Evolutionary conservation across 1,140 invertebrate genomes (phyloP).

Genomic region (Asbolus verrucosus): DNA sequence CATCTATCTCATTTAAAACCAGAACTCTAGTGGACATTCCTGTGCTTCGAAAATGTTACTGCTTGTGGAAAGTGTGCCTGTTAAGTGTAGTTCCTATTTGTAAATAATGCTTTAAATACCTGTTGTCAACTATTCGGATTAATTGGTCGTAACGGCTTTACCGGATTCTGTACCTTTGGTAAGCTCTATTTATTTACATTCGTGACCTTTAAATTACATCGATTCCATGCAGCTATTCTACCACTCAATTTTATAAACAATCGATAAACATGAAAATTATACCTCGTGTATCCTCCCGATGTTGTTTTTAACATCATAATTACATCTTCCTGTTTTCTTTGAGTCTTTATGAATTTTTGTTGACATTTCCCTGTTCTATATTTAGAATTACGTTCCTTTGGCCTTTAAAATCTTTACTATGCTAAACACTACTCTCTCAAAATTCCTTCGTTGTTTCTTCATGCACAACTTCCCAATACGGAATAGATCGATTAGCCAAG

Average conservation of each 20-base stretch:
- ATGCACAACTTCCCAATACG: constrained; percentile 12
- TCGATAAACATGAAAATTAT: constrained; percentile 19
- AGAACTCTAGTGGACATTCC: constrained; percentile 22
- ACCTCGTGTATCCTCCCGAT: background rate
- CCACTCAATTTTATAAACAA: constrained; percentile 15
- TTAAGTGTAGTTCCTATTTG: constrained; percentile 46
- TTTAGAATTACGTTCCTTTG: constrained; percentile 32
- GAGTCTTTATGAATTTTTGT: constrained; percentile 9
- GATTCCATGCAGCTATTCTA: background rate
- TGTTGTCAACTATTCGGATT: constrained; percentile 46
- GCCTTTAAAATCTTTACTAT: constrained; percentile 37
- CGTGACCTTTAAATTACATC: constrained; percentile 7
- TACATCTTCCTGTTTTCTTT: constrained; percentile 24
- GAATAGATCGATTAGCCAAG: constrained; percentile 2
- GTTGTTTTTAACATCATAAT: background rate
- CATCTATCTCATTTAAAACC: background rate
- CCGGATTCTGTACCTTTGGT: background rate
- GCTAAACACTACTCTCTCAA: constrained; percentile 35
- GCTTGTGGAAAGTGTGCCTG: constrained; percentile 37
- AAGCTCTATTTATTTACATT: constrained; percentile 2
- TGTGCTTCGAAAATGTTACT: constrained; percentile 21
- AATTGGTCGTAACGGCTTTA: constrained; percentile 17
- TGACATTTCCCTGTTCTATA: constrained; percentile 44
- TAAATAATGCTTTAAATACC: constrained; percentile 49
- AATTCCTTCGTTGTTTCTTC: constrained; percentile 33